Evolutionary conservation across 2,797 vertebrate genomes (phyloP), one percentile per base, ranked within the genome.

Genomic region (Dipus sagitta): DNA sequence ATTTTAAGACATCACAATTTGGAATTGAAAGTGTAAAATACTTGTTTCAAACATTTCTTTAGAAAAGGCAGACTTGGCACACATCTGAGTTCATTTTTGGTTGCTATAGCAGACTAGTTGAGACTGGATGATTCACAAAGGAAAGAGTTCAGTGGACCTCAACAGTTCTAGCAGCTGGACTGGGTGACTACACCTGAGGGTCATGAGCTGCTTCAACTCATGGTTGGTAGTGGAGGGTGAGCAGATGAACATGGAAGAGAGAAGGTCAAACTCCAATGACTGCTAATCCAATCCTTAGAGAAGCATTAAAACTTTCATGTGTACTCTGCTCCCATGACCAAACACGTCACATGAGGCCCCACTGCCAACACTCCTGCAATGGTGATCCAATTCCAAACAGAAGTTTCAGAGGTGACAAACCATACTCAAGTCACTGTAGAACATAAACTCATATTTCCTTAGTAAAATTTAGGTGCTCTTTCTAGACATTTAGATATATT

Each of bases 1-100:
- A 67, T 72, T 88, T 79, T 24, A 74, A 89, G 86, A 82, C 42
- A 68, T 82, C 60, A 60, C 47, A 75, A 75, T 74, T 28, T 80
- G 26, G 18, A 86, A 87, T 30, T 67, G 17, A 75, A 14, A 70
- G n/a, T 70, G 47, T 90, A 67, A 77, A 62, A 92, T 24, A 68
- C 34, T 68, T 74, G 30, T 38, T 82, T 1, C 34, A 86, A 23
- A 62, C 23, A 68, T 14, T 10, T 32, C 0, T 72, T 68, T 28
- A 74, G 18, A 82, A 81, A 64, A 89, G 20, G 13, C 10, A 76
- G 58, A 76, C 21, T 24, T 47, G 18, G 28, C 3, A 42, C 52
- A n/a, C n/a, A 11, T 60, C 26, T 62, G 38, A 28, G 30, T 52
- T 18, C 30, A 34, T 23, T 60, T 74, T 74, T 82, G 60, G 21